phyloP scores from a whole-genome alignment of 2,888 invertebrate genomes.

The Adelognathus sp. region DNA sequence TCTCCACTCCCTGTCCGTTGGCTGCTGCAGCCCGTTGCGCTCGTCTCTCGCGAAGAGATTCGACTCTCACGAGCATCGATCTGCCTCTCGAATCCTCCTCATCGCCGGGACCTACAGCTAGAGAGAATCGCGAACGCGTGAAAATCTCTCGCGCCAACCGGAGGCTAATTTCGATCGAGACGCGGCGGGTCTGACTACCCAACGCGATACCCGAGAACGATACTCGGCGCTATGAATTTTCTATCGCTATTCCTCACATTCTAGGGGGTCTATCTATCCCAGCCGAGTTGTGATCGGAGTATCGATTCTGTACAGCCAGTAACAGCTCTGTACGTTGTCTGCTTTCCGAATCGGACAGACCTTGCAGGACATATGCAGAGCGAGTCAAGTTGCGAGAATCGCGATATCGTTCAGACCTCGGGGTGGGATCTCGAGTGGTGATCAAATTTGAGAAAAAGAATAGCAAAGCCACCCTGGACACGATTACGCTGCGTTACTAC shows the following conservation, averaged over 20 bases:
- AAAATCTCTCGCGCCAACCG: slow-evolving; percentile 30
- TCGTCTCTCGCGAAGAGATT: slow-evolving; percentile 1
- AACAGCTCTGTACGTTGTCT: background rate
- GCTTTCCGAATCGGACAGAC: background rate
- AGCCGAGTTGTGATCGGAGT: background rate
- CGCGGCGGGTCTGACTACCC: slow-evolving; percentile 2
- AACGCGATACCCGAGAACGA: slow-evolving; percentile 20
- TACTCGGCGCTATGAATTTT: background rate
- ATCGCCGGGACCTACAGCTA: slow-evolving; percentile 30
- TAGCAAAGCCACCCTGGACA: background rate
- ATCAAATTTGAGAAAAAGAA: background rate
- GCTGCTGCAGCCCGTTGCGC: background rate
- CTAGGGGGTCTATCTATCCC: background rate
- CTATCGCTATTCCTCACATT: background rate
- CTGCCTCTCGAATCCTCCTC: slow-evolving; percentile 39
- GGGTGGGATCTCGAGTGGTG: background rate
- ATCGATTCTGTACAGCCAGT: background rate
- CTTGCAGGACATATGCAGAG: background rate
- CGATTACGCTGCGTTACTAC: background rate
- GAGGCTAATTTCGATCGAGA: slow-evolving; percentile 60
- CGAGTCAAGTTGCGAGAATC: background rate
- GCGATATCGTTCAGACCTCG: background rate
- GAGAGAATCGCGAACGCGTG: slow-evolving; percentile 25
- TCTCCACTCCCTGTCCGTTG: background rate
- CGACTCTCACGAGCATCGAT: slow-evolving; percentile 4